Evolutionary conservation across 2,113 vertebrate species (phyloP).

Genomic region (Pyrgilauda ruficollis): DNA sequence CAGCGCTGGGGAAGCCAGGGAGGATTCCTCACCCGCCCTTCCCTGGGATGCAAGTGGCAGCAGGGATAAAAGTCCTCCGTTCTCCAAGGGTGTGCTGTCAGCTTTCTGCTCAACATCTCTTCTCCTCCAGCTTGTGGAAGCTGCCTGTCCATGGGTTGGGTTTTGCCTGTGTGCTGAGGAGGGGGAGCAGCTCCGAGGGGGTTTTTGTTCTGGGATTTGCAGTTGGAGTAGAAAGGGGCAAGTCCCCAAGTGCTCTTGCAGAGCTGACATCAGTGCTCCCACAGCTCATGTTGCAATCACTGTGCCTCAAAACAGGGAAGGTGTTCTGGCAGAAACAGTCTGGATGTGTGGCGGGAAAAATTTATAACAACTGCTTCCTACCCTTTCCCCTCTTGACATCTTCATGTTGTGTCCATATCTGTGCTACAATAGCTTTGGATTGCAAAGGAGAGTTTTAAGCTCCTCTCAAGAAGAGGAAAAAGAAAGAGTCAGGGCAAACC

Average conservation of each 20-base stretch:
- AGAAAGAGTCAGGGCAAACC: background rate
- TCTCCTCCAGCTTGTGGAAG: accelerated
- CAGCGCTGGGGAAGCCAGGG: background rate
- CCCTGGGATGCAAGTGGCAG: background rate
- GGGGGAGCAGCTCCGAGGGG: background rate
- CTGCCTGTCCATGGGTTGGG: background rate
- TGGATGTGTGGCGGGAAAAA: background rate
- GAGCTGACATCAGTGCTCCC: background rate
- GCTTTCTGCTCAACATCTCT: background rate
- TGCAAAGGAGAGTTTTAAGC: background rate
- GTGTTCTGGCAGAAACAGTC: background rate
- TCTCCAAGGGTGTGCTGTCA: background rate
- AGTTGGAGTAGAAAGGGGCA: background rate
- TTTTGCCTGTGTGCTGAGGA: background rate
- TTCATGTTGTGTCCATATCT: background rate
- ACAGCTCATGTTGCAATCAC: accelerated
- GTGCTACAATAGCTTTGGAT: background rate
- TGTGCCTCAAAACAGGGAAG: background rate
- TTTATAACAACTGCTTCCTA: background rate
- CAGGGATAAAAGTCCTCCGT: background rate
- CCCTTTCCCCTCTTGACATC: background rate
- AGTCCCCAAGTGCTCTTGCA: background rate
- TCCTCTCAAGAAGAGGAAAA: background rate
- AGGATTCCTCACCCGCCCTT: background rate
- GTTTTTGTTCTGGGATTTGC: background rate